Evolutionary conservation across 30 jellyfish, hydroid and myxozoan species (phyloP).

Genomic region (Nemopilema nomurai): DNA sequence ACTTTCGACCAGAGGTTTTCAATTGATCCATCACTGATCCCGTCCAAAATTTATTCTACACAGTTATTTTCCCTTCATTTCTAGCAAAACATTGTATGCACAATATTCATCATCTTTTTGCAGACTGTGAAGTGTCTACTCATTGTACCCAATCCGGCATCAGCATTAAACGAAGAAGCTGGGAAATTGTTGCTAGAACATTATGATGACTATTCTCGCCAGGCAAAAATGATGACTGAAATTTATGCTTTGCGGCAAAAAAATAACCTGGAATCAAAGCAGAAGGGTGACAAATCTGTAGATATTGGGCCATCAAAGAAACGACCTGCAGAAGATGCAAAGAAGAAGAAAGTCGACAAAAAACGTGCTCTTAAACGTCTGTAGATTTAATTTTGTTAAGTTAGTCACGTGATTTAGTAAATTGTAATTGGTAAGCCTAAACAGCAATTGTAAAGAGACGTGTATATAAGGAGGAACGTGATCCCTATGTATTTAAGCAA

Average conservation of each 20-base stretch:
- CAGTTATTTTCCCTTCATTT: no score
- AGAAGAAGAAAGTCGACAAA: slow-evolving; percentile 85
- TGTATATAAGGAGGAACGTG: not conserved
- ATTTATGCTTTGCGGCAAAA: slow-evolving; percentile 81
- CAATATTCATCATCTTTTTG: no score
- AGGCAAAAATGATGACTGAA: slow-evolving; percentile 97
- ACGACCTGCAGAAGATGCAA: slow-evolving; percentile 87
- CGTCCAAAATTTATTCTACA: no score
- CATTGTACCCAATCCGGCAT: slow-evolving; percentile 95
- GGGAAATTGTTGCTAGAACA: slow-evolving; percentile 95
- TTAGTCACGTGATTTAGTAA: not conserved
- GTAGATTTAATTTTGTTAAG: slow-evolving; percentile 10
- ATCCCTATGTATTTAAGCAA: not conserved
- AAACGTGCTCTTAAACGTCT: slow-evolving; percentile 91
- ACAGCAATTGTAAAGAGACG: not conserved
- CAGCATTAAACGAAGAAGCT: slow-evolving; percentile 98
- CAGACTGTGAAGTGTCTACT: slow-evolving; percentile 94
- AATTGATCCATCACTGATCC: no score
- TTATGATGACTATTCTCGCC: slow-evolving; percentile 92
- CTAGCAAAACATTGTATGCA: no score
- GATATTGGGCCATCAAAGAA: slow-evolving; percentile 60
- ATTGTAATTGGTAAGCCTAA: not conserved
- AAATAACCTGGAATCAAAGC: slow-evolving; percentile 6
- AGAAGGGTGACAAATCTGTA: slow-evolving; percentile 7
- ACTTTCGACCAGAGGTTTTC: no score